A percentile compares a stretch with the other conserved stretches of the same genome.
These are phyloP conservation scores for Anniella stebbinsi DNA, from an alignment of 2,797 vertebrate species.

Conservation along the genomic window DNA sequence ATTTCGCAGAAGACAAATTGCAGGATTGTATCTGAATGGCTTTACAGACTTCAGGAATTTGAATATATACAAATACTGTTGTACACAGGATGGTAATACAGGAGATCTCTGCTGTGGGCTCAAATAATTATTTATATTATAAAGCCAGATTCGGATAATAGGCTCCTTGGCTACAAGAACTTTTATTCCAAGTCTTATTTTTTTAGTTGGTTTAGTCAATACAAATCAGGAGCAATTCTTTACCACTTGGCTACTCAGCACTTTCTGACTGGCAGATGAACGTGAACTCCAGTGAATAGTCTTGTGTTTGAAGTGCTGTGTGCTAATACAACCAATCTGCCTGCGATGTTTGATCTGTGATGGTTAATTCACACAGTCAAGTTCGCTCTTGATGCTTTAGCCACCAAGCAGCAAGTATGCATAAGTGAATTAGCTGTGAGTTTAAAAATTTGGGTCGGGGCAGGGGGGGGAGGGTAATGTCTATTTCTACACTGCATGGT, in stretches of 20 bases:
- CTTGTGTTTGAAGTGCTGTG: slow-evolving; percentile 6
- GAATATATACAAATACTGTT: neutral
- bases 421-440: neutral
- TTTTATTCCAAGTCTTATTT: slow-evolving; percentile 3
- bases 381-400: neutral
- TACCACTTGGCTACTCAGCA: neutral
- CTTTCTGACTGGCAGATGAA: neutral
- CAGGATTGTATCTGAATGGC: neutral
- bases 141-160: neutral
- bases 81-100: neutral
- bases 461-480: neutral
- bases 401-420: neutral
- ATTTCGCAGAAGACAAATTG: neutral
- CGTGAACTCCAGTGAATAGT: neutral
- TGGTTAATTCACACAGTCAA: neutral
- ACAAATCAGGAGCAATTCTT: neutral
- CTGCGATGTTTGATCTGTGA: neutral
- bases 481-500: slow-evolving; percentile 15
- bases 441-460: slow-evolving; percentile 22
- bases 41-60: neutral
- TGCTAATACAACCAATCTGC: neutral
- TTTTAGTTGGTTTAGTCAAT: neutral
- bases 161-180: neutral
- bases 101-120: neutral
- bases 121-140: neutral